Evolutionary conservation across 1,140 invertebrate species (phyloP).

Genomic region (Cydia splendana): DNA sequence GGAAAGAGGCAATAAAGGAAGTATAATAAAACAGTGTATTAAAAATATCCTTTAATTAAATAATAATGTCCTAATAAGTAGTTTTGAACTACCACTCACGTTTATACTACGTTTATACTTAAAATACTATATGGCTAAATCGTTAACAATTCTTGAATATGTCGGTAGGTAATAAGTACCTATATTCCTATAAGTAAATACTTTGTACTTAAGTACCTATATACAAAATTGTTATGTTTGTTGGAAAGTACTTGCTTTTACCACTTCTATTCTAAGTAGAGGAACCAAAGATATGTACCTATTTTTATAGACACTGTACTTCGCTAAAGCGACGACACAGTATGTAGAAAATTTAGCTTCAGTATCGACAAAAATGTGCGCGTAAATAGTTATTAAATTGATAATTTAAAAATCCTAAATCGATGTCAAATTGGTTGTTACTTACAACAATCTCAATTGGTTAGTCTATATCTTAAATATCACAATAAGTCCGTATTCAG

Average conservation of each 20-base stretch:
- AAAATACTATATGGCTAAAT: neutral
- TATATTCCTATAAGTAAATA: neutral
- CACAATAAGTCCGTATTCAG: conserved; percentile 11
- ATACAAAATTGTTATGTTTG: neutral
- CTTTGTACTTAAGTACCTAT: neutral
- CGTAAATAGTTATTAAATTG: neutral
- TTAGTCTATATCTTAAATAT: conserved; percentile 2
- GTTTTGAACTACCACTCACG: neutral
- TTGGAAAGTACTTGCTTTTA: neutral
- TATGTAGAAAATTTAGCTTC: neutral
- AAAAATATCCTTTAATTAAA: neutral
- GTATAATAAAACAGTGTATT: neutral
- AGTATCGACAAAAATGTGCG: neutral
- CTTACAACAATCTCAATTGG: neutral
- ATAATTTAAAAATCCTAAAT: neutral
- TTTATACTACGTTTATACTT: neutral
- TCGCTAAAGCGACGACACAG: no score
- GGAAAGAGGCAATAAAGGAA: neutral
- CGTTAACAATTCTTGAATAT: neutral
- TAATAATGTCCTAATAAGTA: neutral
- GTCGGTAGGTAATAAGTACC: neutral
- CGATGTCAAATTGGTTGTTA: neutral
- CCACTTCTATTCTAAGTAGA: neutral
- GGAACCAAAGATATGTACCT: neutral
- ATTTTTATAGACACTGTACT: neutral